A percentile compares a stretch with the other conserved stretches of the same genome.
phyloP scores from a whole-genome alignment of 1,140 invertebrate species.

The Orchesella cincta region DNA sequence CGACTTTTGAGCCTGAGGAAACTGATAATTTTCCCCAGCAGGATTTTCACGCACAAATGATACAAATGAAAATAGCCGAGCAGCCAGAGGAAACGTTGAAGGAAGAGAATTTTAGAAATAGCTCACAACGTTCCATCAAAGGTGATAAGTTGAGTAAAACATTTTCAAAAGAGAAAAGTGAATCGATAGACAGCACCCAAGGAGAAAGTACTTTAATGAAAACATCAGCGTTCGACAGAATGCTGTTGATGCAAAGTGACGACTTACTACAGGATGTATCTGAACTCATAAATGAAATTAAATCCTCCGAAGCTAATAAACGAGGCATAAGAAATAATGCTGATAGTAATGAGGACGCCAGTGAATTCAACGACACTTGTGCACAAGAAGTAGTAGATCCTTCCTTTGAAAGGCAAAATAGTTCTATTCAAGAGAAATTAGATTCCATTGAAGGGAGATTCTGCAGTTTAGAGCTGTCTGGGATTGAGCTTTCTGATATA shows the following conservation, averaged over 20 bases:
- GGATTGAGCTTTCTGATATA: slow-evolving; percentile 7
- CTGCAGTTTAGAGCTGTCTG: not conserved
- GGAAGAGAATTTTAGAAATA: not conserved
- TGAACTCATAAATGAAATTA: slow-evolving; percentile 2
- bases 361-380: too few relatives aligned
- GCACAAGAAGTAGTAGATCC: too few relatives aligned
- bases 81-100: not conserved
- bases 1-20: not conserved
- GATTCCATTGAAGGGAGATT: too few relatives aligned
- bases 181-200: not conserved
- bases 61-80: slow-evolving; percentile 10
- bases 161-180: not conserved
- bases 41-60: not conserved
- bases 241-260: not conserved
- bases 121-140: not conserved
- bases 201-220: not conserved
- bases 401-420: too few relatives aligned
- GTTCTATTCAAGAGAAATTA: too few relatives aligned
- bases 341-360: not conserved
- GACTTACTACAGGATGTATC: not conserved
- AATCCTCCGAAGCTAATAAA: not conserved
- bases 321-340: not conserved
- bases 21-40: not conserved
- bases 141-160: not conserved
- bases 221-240: not conserved